Evolutionary conservation across 2,797 vertebrate species (phyloP).

Genomic region (Eulemur mongoz): DNA sequence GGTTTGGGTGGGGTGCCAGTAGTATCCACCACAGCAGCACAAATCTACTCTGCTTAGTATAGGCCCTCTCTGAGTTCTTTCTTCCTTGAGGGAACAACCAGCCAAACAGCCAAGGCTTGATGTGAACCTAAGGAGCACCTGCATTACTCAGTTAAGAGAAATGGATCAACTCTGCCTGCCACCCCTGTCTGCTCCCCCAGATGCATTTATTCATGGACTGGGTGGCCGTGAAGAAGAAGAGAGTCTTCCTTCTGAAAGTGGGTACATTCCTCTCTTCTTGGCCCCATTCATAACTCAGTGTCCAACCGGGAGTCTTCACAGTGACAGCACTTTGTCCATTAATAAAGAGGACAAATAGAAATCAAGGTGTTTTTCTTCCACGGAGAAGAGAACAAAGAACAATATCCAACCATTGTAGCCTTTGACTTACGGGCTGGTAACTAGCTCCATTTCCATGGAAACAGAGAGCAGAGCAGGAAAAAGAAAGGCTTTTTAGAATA

Average conservation of each 20-base stretch:
- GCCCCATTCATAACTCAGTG: background rate
- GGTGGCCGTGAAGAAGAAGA: background rate
- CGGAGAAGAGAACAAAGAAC: conserved; percentile 80
- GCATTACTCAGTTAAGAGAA: background rate
- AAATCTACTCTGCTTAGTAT: background rate
- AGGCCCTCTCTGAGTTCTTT: background rate
- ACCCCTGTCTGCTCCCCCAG: background rate
- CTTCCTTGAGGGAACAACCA: background rate
- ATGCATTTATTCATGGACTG: background rate
- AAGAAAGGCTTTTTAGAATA: conserved; percentile 74
- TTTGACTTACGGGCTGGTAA: conserved; percentile 78
- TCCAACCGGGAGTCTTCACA: background rate
- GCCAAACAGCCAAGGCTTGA: background rate
- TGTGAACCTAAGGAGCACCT: background rate
- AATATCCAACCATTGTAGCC: conserved; percentile 74
- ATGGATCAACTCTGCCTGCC: background rate
- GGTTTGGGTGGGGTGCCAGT: background rate
- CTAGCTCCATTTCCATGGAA: conserved; percentile 87
- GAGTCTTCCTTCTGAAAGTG: background rate
- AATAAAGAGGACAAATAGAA: conserved; percentile 52
- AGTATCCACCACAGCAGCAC: background rate
- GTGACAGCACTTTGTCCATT: conserved; percentile 30
- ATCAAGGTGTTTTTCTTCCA: conserved; percentile 70
- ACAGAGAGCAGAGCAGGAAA: conserved; percentile 79
- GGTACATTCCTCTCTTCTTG: background rate